phyloP scores from a whole-genome alignment of 2,113 vertebrate genomes.

The Cariama cristata region DNA sequence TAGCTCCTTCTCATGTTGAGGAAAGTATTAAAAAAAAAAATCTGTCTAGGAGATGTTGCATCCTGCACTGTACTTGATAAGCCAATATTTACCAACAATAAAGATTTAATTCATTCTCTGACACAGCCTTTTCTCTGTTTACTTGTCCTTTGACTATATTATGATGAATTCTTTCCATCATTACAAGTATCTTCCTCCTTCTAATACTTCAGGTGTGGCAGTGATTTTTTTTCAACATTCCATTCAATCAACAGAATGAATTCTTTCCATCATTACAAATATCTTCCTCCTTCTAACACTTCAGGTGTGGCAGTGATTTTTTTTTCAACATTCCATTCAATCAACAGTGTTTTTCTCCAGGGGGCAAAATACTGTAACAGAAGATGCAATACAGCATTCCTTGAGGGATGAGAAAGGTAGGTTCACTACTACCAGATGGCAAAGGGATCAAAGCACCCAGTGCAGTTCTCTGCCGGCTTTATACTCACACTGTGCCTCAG shows the following conservation, averaged over 20 bases:
- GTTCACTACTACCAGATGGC: neutral
- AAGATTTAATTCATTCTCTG: neutral
- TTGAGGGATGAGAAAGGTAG: neutral
- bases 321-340: neutral
- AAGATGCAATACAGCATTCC: neutral
- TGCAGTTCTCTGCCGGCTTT: neutral
- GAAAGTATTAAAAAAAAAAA: slow-evolving; percentile 17
- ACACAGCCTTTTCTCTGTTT: neutral
- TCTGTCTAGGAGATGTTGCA: neutral
- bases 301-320: neutral
- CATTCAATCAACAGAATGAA: neutral
- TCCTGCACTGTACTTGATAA: slow-evolving; percentile 1
- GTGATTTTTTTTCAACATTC: neutral
- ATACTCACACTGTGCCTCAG: neutral
- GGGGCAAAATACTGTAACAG: neutral
- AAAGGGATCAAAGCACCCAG: neutral
- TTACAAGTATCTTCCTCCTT: neutral
- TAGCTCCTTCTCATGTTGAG: slow-evolving; percentile 14
- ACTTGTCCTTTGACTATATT: neutral
- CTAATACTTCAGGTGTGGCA: neutral
- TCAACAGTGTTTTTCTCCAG: neutral
- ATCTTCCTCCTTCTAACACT: neutral
- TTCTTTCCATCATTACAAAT: neutral
- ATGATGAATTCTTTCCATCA: neutral
- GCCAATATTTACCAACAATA: slow-evolving; percentile 5